Percentiles rank a stretch among this genome's conserved stretches.
Conservation (phyloP, 2,113 vertebrate genomes). For the Cettia cetti region DNA sequence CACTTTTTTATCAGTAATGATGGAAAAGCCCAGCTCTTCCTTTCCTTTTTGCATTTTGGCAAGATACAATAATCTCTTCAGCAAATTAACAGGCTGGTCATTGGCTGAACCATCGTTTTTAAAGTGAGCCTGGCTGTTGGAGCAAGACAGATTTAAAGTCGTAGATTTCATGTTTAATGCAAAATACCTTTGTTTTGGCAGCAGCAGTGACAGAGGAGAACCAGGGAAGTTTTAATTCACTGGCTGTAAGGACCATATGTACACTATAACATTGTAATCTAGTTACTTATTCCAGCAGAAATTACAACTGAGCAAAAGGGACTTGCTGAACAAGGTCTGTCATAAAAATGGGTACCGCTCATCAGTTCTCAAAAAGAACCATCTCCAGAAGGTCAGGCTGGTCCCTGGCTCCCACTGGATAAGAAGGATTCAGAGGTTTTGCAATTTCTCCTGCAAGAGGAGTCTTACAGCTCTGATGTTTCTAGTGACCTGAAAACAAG, state of each 20-base stretch:
- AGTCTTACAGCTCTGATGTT: background rate
- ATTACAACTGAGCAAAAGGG: background rate
- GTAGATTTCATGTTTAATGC: background rate
- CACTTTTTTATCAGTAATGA: background rate
- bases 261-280: background rate
- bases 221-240: background rate
- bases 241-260: background rate
- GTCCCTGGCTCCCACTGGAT: background rate
- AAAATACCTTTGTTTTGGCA: background rate
- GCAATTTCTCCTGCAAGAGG: background rate
- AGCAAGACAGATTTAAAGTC: background rate
- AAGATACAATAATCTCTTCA: background rate
- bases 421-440: background rate
- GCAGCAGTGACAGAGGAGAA: background rate
- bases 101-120: background rate
- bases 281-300: background rate
- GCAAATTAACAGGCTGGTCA: slow-evolving; percentile 1
- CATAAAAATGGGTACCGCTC: background rate
- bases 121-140: background rate
- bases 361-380: background rate
- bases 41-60: background rate
- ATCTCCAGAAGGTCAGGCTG: background rate
- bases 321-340: background rate
- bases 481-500: background rate
- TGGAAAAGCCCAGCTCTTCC: background rate